Base-by-base conservation (phyloP, 2,888 invertebrate genomes). In the Ceriagrion tenellum region DNA sequence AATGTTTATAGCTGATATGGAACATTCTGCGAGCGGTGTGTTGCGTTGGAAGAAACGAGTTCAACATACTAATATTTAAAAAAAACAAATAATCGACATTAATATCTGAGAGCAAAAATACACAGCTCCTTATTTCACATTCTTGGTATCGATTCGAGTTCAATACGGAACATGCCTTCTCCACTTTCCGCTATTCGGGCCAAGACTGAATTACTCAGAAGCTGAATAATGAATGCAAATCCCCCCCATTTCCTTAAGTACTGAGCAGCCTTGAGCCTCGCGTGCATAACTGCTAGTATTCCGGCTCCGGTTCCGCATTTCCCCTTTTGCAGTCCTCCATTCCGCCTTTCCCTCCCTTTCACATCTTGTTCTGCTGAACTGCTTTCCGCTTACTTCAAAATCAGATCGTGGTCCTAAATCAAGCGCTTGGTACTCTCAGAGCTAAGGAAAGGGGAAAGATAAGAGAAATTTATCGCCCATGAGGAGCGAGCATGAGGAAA, bases 391-490 rank as follows among this genome's bases (percentile, higher is more conserved):
- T 81, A 81, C 35, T 81, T 81, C 81, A 81, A 35, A 81, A 81
- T 81, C 81, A 81, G 35, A 81, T 13, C 81, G 26, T 16, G 16
- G 81, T 26, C 81, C 30, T 81, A 81, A 81, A 81, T 81, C 81
- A 81, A 81, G 81, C 35, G 4, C 35, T 81, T 81, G 30, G 81
- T 81, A 35, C 81, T 35, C 35, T 81, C 13, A 8, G 35, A 26
- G 30, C 35, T 81, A 81, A 81, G 81, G 81, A 81, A 35, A 81
- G 26, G 81, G 74, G 35, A 12, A n/a, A 81, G 81, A 81, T 81
- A 81, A 81, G 81, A 81, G 81, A 81, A 81, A 81, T 81, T 81
- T 81, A 81, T 81, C 81, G 35, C 81, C 81, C n/a, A 20, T 59
- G 47, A 69, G 81, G 35, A 81, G 81, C 35, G 30, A 81, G 35